phyloP scores from a whole-genome alignment of 2,888 invertebrate species.

The Himalopsyche kuldschensis region DNA sequence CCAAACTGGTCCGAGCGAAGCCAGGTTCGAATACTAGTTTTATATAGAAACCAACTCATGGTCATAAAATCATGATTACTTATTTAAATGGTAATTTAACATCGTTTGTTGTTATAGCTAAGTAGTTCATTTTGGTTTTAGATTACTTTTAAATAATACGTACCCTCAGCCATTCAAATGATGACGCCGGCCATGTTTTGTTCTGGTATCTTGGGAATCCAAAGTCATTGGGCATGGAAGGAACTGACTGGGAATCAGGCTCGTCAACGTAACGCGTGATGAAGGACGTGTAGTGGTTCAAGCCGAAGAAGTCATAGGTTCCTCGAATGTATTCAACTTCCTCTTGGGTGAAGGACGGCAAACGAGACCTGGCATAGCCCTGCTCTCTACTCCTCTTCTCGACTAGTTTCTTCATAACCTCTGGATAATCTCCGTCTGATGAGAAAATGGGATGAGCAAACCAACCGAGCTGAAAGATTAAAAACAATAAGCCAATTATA shows the following conservation, averaged over 20 bases:
- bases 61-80: too few relatives aligned
- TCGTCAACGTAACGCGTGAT: conserved; percentile 35
- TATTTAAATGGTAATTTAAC: too few relatives aligned
- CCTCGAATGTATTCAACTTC: conserved; percentile 64
- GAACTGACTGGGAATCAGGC: conserved; percentile 6
- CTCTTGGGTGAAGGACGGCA: conserved; percentile 63
- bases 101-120: too few relatives aligned
- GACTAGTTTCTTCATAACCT: conserved; percentile 63
- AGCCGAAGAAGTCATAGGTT: conserved; percentile 72
- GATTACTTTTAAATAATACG: not conserved
- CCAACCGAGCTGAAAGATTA: conserved; percentile 62
- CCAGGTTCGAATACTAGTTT: too few relatives aligned
- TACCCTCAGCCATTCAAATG: conserved; percentile 40
- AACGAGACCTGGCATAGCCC: conserved; percentile 61
- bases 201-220: conserved; percentile 36
- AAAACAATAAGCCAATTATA: not conserved
- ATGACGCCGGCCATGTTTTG: conserved; percentile 37
- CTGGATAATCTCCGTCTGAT: conserved; percentile 66
- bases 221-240: conserved; percentile 35
- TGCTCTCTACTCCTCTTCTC: conserved; percentile 62
- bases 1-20: too few relatives aligned
- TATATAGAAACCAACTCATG: too few relatives aligned
- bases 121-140: not conserved
- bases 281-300: conserved; percentile 69
- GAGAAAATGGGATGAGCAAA: conserved; percentile 69